A percentile compares a stretch with the other conserved stretches of the same genome.
Evolutionary conservation across 2,797 vertebrate species (phyloP).

Genomic region (Onychomys torridus): DNA sequence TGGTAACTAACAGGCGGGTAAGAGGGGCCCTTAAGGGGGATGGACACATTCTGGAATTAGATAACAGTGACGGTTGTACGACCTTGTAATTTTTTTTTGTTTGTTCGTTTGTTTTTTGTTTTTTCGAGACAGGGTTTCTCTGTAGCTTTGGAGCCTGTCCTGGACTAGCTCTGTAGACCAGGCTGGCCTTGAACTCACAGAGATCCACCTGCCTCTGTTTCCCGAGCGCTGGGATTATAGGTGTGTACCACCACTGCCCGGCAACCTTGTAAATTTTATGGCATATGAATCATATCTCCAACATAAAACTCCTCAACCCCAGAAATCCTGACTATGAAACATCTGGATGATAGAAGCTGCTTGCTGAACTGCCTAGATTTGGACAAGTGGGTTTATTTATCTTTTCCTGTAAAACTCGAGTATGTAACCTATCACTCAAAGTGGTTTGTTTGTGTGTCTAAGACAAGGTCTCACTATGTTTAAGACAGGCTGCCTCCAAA

Average conservation of each 20-base stretch:
- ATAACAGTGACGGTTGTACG: background rate
- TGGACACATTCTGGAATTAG: slow-evolving; percentile 16
- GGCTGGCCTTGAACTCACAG: too few relatives aligned
- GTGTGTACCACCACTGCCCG: too few relatives aligned
- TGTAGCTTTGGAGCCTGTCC: too few relatives aligned
- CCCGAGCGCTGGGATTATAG: too few relatives aligned
- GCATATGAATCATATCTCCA: slow-evolving; percentile 7
- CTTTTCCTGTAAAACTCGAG: background rate
- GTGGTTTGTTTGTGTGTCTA: background rate
- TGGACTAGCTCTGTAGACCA: too few relatives aligned
- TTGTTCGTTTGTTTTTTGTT: too few relatives aligned
- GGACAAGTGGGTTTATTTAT: background rate
- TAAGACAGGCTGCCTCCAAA: background rate
- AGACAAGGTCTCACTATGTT: background rate
- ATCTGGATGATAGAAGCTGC: background rate
- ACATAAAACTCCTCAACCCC: background rate
- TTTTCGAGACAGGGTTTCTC: too few relatives aligned
- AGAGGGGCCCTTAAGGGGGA: background rate
- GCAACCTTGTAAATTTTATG: background rate
- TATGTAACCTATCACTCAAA: background rate
- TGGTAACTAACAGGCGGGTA: too few relatives aligned
- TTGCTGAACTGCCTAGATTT: background rate
- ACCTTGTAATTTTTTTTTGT: background rate
- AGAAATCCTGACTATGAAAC: background rate
- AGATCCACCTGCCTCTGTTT: too few relatives aligned